Evolutionary conservation across 2,797 vertebrate genomes (phyloP).

Genomic region (Acridotheres tristis): DNA sequence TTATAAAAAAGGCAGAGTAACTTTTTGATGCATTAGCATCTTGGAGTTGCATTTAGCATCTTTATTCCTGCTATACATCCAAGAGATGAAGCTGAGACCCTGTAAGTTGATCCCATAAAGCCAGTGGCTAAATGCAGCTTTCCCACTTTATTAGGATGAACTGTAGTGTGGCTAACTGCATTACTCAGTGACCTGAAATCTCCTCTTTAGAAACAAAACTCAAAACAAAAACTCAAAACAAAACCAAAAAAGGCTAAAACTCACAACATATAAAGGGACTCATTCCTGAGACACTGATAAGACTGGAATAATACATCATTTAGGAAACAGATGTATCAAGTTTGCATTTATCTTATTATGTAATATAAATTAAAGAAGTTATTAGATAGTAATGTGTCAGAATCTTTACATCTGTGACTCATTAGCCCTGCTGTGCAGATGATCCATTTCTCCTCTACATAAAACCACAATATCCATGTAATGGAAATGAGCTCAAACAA

Average conservation of each 20-base stretch:
- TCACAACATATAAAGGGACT: background rate
- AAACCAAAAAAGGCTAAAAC: constrained; percentile 14
- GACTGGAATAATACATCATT: constrained; percentile 54
- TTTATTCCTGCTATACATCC: background rate
- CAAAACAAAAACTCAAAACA: constrained; percentile 3
- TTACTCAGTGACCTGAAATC: background rate
- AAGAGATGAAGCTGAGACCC: background rate
- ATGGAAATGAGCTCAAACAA: constrained; percentile 66
- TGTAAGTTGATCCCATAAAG: background rate
- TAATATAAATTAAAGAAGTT: constrained; percentile 72
- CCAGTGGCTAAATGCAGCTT: background rate
- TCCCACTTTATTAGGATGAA: constrained; percentile 6
- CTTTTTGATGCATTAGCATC: background rate
- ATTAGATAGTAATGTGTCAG: constrained; percentile 70
- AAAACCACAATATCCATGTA: constrained; percentile 47
- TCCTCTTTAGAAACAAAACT: constrained; percentile 17
- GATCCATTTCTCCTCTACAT: constrained; percentile 48
- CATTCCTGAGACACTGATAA: constrained; percentile 1
- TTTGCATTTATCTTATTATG: constrained; percentile 71
- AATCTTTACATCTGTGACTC: constrained; percentile 78
- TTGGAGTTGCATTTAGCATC: background rate
- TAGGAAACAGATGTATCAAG: constrained; percentile 72
- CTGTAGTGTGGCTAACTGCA: background rate
- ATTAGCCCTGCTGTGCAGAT: constrained; percentile 72
- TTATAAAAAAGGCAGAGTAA: background rate